Base-by-base conservation (phyloP, 1,140 invertebrate genomes). In the Helicorthomorpha holstii region DNA sequence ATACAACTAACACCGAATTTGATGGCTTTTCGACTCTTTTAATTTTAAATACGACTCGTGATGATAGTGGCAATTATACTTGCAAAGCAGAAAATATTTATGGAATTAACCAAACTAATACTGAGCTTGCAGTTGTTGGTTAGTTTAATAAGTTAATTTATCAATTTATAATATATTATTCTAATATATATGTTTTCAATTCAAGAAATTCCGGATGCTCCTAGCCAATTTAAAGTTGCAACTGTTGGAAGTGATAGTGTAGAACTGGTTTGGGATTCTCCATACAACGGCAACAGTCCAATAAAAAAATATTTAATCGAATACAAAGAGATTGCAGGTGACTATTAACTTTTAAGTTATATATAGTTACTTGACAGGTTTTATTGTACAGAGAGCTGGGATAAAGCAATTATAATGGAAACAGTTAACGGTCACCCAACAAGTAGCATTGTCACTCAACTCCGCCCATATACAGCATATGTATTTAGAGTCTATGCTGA, bases 401-500 rank as follows among this genome's bases (percentile, higher is more conserved):
- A 49, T 25, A 42, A 19, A 10, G n/a, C n/a, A 45, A 25, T 19
- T 10, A 50, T 19, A 10, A 25, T 50, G n/a, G 10, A 42, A 24
- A 50, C 48, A 19, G 25, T 29, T 29, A 34, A 16, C 4, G 25
- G 34, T 44, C 78, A 85, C 53, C 82, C 86, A 58, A 88, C 83
- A 50, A 81, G 88, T 66, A 85, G 85, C 47, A 82, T 83, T 50
- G 85, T 92, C 1, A 84, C 83, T 60, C 88, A 85, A 63, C 70
- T 97, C 0, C 77, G 83, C 61, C 91, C 93, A 14, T 87, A 90
- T 1, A 91, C 85, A 0, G 84, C 85, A 1, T 97, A 96, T 63
- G 85, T 93, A 60, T 77, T 95, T 51, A 74, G 90, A 50, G 86
- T 96, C 55, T 82, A 93, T 7, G 93, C 90, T 55, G 86, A 92